Evolutionary conservation across 2,888 invertebrate species (phyloP).

Genomic region (Drosophila sordidapex): DNA sequence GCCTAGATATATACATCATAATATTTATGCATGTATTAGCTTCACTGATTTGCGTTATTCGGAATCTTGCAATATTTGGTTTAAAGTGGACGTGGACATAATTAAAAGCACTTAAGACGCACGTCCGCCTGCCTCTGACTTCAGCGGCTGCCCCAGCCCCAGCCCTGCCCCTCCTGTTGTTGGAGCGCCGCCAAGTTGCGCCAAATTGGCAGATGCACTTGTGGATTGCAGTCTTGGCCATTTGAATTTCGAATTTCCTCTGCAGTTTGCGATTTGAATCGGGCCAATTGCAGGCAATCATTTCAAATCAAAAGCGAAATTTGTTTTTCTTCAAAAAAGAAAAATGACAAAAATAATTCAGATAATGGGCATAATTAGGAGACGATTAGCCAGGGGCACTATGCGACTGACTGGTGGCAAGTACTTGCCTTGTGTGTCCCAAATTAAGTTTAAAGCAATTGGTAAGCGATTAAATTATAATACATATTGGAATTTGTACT

Average conservation of each 20-base stretch:
- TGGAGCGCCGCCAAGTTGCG: conserved; percentile 56
- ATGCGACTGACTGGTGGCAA: not conserved
- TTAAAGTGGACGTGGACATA: conserved; percentile 79
- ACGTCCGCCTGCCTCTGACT: conserved; percentile 37
- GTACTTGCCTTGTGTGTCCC: not conserved
- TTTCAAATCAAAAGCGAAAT: conserved; percentile 22
- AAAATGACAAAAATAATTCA: conserved; percentile 2
- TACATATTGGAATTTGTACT: not conserved
- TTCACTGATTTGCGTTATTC: conserved; percentile 68
- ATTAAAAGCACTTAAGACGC: conserved; percentile 77
- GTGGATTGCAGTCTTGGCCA: conserved; percentile 33
- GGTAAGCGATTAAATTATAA: too few relatives aligned
- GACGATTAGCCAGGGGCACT: not conserved
- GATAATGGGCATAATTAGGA: conserved; percentile 6
- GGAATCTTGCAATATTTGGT: conserved; percentile 72
- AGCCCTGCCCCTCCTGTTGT: conserved; percentile 15
- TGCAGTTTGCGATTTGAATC: conserved; percentile 34
- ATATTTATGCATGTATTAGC: conserved; percentile 5
- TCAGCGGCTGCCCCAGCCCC: not conserved
- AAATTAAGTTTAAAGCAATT: not conserved
- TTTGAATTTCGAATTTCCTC: conserved; percentile 9
- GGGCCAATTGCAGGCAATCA: conserved; percentile 41
- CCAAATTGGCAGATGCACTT: conserved; percentile 58
- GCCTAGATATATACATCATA: not conserved
- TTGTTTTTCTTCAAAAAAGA: conserved; percentile 9